Evolutionary conservation across 2,113 vertebrate genomes (phyloP).

Genomic region (Brevimyrus niger): DNA sequence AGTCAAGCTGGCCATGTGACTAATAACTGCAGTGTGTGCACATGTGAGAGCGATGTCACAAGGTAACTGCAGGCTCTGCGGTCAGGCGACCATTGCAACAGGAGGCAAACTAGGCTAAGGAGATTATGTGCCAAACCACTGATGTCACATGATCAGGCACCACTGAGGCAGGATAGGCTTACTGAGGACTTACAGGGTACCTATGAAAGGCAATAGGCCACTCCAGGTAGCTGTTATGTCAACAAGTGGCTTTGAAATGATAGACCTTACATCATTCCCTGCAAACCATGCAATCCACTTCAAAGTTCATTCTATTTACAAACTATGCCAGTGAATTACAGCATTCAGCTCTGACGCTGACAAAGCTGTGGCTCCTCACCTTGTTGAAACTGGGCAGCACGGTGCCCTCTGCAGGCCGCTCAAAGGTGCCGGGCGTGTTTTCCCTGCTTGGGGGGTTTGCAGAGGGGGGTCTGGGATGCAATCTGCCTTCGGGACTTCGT

Average conservation of each 20-base stretch:
- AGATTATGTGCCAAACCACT: slow-evolving; percentile 50
- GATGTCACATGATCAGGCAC: slow-evolving; percentile 19
- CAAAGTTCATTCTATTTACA: background rate
- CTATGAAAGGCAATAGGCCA: background rate
- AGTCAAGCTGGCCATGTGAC: background rate
- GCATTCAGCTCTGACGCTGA: background rate
- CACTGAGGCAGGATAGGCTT: background rate
- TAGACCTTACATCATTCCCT: background rate
- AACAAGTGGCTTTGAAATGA: background rate
- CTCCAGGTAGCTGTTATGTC: background rate
- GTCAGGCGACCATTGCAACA: background rate
- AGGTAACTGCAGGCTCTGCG: background rate
- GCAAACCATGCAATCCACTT: background rate
- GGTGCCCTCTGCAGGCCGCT: slow-evolving; percentile 48
- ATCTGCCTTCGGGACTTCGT: slow-evolving; percentile 54
- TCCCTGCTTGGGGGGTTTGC: slow-evolving; percentile 42
- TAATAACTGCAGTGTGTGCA: background rate
- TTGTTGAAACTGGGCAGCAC: slow-evolving; percentile 59
- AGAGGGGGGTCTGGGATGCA: slow-evolving; percentile 35
- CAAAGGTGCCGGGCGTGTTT: slow-evolving; percentile 54
- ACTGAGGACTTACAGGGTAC: slow-evolving; percentile 23
- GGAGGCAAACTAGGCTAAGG: slow-evolving; percentile 45
- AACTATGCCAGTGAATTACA: background rate
- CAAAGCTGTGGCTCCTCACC: slow-evolving; percentile 34
- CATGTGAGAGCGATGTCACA: background rate